Base-by-base conservation (phyloP, 2,888 invertebrate genomes). In the Rugalucina vietnamica region DNA sequence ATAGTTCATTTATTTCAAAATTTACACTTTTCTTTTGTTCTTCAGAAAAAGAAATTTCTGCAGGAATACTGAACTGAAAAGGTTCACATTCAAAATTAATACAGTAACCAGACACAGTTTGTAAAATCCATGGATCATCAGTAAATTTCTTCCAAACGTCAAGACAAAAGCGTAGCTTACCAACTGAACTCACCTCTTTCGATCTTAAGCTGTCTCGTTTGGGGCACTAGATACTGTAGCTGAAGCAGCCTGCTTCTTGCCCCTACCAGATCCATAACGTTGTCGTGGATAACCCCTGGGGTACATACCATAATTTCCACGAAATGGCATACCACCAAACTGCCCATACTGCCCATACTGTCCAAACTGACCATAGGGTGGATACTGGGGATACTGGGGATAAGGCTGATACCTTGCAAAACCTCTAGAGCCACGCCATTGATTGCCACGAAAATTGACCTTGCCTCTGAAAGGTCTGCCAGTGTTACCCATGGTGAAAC, bases 31-130 rank as follows among this genome's bases (percentile, higher is more conserved):
- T 34, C 37, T 14, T 24, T 5, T 73, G 27, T 43, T 73, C 24
- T 21, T 73, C 49, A 73, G 29, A 49, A 73, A 73, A n/a, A 36
- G 72, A 34, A n/a, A 72, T 72, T 73, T 43, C 73, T 50, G 12
- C 10, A 43, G 39, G 73, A n/a, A 29, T 43, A 4, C 12, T 39
- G 3, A 27, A 36, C 37, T 24, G 43, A 43, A 29, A 27, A 32
- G 71, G 36, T 34, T 5, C 37, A 37, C 71, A 27, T 3, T 39
- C 36, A 71, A 71, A 71, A 32, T 71, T n/a, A 39, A 43, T n/a
- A 24, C 10, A 50, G 43, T 73, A 73, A 24, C 73, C 73, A 39
- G 21, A 39, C 4, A 39, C 27, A 18, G 14, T 27, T 36, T 39
- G 27, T 18, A 73, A 29, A 43, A 43, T 29, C 43, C 43, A 43